Conservation (phyloP, 2,888 invertebrate genomes). For the Neoaliturus tenellus region DNA sequence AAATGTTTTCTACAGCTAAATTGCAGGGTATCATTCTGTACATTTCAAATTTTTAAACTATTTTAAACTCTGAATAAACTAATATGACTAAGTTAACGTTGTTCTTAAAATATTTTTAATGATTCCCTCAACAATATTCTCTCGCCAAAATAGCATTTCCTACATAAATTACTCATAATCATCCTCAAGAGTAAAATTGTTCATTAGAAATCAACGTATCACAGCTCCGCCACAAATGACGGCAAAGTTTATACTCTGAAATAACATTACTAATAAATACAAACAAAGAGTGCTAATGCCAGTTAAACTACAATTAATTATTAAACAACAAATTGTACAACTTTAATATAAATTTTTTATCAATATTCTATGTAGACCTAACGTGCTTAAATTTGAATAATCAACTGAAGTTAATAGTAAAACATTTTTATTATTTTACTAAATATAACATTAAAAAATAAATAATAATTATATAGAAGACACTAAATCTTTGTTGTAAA, state of each 20-base stretch:
- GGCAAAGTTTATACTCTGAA: conserved; percentile 20
- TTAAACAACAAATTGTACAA: neutral
- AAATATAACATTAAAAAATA: no score
- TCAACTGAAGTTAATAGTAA: no score
- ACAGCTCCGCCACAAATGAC: conserved; percentile 23
- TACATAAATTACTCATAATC: conserved; percentile 13
- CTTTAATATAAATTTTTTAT: no score
- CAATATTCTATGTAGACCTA: no score
- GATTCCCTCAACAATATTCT: conserved; percentile 27
- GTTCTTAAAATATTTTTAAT: conserved; percentile 50
- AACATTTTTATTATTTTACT: no score
- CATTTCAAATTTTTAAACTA: conserved; percentile 36
- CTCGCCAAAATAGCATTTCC: conserved; percentile 33
- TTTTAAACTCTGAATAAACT: conserved; percentile 53
- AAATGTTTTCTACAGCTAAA: conserved; percentile 32
- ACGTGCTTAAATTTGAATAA: no score
- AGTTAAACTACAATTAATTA: neutral
- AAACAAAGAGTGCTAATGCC: conserved; percentile 44
- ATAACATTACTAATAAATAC: conserved; percentile 18
- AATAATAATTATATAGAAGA: neutral
- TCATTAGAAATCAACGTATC: conserved; percentile 43
- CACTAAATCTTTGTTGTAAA: neutral
- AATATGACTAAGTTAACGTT: conserved; percentile 48
- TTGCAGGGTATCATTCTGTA: conserved; percentile 20
- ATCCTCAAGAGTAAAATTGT: conserved; percentile 12